phyloP scores from a whole-genome alignment of 2,797 vertebrate species.

The Mallotus villosus region DNA sequence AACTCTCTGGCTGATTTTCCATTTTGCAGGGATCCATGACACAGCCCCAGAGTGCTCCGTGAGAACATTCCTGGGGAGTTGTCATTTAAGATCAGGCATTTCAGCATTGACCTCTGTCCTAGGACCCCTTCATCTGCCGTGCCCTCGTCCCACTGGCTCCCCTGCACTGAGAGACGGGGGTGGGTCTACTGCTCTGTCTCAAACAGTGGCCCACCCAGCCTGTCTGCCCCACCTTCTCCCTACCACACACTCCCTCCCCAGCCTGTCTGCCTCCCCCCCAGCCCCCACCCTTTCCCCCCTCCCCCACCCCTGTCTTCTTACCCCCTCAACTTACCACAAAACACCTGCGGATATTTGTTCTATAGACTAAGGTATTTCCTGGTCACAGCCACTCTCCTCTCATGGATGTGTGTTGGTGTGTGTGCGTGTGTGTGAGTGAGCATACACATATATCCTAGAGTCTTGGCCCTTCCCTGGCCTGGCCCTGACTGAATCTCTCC shows the following conservation, averaged over 20 bases:
- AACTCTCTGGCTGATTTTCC: conserved; percentile 11
- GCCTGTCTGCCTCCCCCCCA: background rate
- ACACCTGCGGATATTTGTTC: conserved; percentile 2
- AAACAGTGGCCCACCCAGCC: conserved; percentile 11
- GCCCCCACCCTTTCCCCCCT: background rate
- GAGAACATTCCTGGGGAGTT: conserved; percentile 14
- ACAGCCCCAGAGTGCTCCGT: background rate
- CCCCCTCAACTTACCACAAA: conserved; percentile 12
- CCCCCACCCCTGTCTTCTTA: conserved; percentile 3
- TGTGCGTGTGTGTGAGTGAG: background rate
- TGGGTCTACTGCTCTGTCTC: conserved; percentile 1
- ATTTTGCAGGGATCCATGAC: background rate
- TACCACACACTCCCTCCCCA: background rate
- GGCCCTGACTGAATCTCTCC: background rate
- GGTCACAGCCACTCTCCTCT: background rate
- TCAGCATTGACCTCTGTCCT: conserved; percentile 6
- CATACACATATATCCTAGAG: background rate
- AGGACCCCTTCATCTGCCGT: background rate
- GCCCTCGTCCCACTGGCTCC: conserved; percentile 9
- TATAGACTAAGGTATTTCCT: conserved; percentile 11
- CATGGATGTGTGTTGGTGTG: background rate
- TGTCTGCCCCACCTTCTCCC: background rate
- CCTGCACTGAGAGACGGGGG: conserved; percentile 1
- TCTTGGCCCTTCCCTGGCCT: too few relatives aligned
- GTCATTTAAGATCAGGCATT: conserved; percentile 10